Base-by-base conservation (phyloP, 1,140 invertebrate species). In the Aradophagus sp. region DNA sequence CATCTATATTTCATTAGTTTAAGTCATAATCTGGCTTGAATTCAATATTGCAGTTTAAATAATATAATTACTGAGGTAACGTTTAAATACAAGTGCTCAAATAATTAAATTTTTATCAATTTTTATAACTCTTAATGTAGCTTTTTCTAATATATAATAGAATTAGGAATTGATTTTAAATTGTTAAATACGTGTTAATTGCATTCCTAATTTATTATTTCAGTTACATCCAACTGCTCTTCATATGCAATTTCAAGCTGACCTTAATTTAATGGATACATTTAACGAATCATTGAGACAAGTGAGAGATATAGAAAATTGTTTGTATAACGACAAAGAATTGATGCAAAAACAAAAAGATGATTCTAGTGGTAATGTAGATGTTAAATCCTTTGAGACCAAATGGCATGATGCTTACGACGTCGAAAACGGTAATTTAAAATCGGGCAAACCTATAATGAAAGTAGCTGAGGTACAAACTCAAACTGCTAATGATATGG, bases 401-500 rank as follows among this genome's bases (percentile, higher is more conserved):
- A 75, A 79, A 16, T 11, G 44, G 8, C 44, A 50, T 1, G 52
- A 72, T 20, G 15, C 11, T 0, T 48, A 48, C 1, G 63, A 68
- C 11, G 38, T 52, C 12, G 58, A 69, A 14, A 63, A 69, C 6
- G 47, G n/a, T 34, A 26, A 23, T 38, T 38, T 52, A 27, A 79
- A 75, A 39, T 47, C 55, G 6, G 55, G 36, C 20, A 79, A 71
- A 42, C 45, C 56, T 2, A 5, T 15, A 11, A 68, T 79, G 2
- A 81, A 81, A 74, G 79, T 83, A 4, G 80, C 73, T 0, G 82
- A 84, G 55, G 83, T 85, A n/a, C 84, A 86, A 58, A 85, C 84
- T 7, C 83, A 86, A 71, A 85, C 84, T 0, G 83, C 80, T 1
- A 85, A 86, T 32, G 84, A 86, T 45, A 86, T 85, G 53, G 84